A percentile compares a stretch with the other conserved stretches of the same genome.
These are phyloP conservation scores for Brachyhypopomus occidentalis DNA, from an alignment of 2,113 vertebrate genomes.

Conservation along the genomic window DNA sequence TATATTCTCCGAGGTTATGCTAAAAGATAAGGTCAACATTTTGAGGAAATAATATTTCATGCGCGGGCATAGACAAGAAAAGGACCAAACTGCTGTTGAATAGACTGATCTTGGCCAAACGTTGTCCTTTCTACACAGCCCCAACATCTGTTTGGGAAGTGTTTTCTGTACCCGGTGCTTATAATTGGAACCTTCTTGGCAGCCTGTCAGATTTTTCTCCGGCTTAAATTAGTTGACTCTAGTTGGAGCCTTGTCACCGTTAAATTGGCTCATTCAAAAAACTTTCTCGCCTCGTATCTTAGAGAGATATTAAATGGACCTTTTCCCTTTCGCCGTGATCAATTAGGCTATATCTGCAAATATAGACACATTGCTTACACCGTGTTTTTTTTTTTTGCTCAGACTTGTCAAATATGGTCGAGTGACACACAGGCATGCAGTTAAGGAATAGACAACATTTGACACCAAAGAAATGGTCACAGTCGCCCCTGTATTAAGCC, in stretches of 20 bases:
- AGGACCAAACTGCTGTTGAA: background rate
- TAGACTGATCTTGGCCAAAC: slow-evolving; percentile 18
- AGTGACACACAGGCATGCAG: background rate
- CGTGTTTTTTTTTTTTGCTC: background rate
- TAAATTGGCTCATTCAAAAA: slow-evolving; percentile 45
- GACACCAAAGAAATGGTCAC: background rate
- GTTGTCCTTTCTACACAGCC: slow-evolving; percentile 10
- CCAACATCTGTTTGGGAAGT: slow-evolving; percentile 39
- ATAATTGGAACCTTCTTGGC: slow-evolving; percentile 50
- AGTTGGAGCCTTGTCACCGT: slow-evolving; percentile 22
- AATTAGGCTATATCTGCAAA: background rate
- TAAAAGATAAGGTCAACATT: too few relatives aligned
- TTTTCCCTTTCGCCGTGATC: background rate
- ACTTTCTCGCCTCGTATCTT: slow-evolving; percentile 19
- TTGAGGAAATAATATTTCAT: background rate
- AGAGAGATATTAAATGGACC: slow-evolving; percentile 5
- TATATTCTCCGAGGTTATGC: too few relatives aligned
- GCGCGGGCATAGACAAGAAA: background rate
- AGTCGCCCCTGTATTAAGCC: background rate
- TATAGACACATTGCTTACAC: slow-evolving; percentile 16
- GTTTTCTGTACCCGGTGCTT: background rate
- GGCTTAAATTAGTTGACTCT: slow-evolving; percentile 51
- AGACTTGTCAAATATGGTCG: slow-evolving; percentile 24
- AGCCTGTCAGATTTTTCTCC: slow-evolving; percentile 43
- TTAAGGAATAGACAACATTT: background rate